phyloP scores from a whole-genome alignment of 2,797 vertebrate genomes.

The Lerista edwardsae region DNA sequence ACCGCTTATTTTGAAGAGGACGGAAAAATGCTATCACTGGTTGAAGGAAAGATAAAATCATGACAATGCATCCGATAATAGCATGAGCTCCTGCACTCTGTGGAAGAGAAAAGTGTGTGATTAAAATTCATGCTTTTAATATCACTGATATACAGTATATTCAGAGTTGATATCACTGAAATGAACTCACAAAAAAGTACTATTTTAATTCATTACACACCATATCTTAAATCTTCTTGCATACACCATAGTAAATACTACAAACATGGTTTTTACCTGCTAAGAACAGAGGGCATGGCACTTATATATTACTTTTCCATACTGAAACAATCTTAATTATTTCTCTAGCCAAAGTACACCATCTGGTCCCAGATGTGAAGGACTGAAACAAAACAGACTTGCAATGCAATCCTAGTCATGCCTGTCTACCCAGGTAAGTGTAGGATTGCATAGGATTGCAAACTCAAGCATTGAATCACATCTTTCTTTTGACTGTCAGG shows the following conservation, averaged over 20 bases:
- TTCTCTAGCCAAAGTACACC: neutral
- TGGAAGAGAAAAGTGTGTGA: neutral
- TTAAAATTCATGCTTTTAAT: neutral
- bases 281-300: neutral
- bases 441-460: too few species aligned
- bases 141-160: too few species aligned
- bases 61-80: constrained; percentile 73
- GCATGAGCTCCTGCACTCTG: constrained; percentile 59
- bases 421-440: too few species aligned
- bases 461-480: neutral
- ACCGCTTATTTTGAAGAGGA: constrained; percentile 76
- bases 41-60: constrained; percentile 73
- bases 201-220: constrained; percentile 2
- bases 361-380: neutral
- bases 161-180: neutral
- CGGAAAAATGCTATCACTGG: constrained; percentile 67
- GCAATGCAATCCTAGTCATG: too few species aligned
- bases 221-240: neutral
- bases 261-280: too few species aligned
- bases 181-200: neutral
- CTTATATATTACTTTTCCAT: neutral
- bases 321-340: neutral
- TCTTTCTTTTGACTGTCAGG: neutral
- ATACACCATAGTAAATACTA: neutral
- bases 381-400: neutral